Base-by-base conservation (phyloP, 2,888 invertebrate genomes). In the Rhodophaea formosa region DNA sequence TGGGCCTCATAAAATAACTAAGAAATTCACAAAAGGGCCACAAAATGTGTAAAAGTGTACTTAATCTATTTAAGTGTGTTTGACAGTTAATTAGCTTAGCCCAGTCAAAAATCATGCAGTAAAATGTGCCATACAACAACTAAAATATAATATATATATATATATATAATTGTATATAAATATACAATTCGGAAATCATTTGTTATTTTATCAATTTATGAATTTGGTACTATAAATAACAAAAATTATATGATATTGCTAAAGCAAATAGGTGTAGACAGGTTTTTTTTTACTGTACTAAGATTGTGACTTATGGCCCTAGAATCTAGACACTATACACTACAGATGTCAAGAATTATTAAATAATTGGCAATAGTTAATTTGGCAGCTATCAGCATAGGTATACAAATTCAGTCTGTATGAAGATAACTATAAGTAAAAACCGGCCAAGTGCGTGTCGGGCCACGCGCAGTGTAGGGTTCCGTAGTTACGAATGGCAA, bases 371-470 rank as follows among this genome's bases (percentile, higher is more conserved):
- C 82, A 82, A 78, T 79, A 61, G 69, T 73, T 68, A 72, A 72
- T 82, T 85, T 85, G 84, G 85, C 85, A 80, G 75, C 72, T 74
- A 72, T 70, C 82, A 80, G 76, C 75, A 69, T 64, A 71, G 66
- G 67, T 74, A 67, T 67, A 74, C 70, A 67, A 65, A 67, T 59
- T 79, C 76, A 78, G 75, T 78, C 75, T 73, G 72, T 63, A 66
- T 57, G 67, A 62, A 58, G 62, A 63, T 64, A n/a, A 64, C 60
- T 68, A 58, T 67, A 69, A 3, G 23, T 61, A 62, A 15, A 49
- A 32, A 23, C n/a, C n/a, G n/a, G n/a, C n/a, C n/a, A n/a, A n/a
- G n/a, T n/a, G n/a, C n/a, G n/a, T n/a, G n/a, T n/a, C n/a, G n/a
- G n/a, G n/a, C n/a, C n/a, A n/a, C n/a, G n/a, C n/a, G n/a, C n/a